Evolutionary conservation across 2,888 invertebrate genomes (phyloP), one percentile per base, ranked within the genome.

Genomic region (Lissocephala sabroskyi): DNA sequence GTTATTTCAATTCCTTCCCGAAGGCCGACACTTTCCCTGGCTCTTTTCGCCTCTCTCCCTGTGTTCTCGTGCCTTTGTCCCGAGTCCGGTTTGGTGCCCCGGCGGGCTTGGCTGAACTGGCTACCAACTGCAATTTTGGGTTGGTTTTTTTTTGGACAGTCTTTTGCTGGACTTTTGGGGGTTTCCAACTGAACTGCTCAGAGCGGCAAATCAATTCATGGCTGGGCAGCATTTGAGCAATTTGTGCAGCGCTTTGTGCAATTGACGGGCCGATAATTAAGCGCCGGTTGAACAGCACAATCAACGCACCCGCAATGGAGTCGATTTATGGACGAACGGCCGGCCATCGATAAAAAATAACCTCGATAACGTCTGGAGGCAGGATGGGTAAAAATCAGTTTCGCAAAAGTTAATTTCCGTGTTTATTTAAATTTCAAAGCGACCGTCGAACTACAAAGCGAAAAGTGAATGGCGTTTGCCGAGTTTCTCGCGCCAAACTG

Each of bases 241-340:
- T 76, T 51, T 59, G 48, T 54, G 70, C 56, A 65, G 62, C 61
- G 73, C 79, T 81, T 81, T 81, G 82, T 81, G 80, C 77, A 80
- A 76, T 79, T 81, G 80, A 81, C 80, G 79, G 71, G 79, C 62
- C 66, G 77, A 79, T 81, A 81, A 81, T 81, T 81, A 81, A 78
- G 71, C 74, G 56, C 61, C 37, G 45, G 47, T 50, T 59, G 40
- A 49, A n/a, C n/a, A n/a, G 36, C 50, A 35, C 44, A 13, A 47
- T 51, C 50, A 49, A 37, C 48, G 36, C 48, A 16, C 47, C 51
- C 52, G 52, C 1, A 6, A 7, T 29, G 6, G n/a, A 29, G n/a
- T 10, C 29, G 29, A 29, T 3, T 3, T 6, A 11, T 2, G 10
- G 29, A 10, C 11, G n/a, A n/a, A n/a, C n/a, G n/a, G n/a, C n/a